A percentile compares a stretch with the other conserved stretches of the same genome.
Conservation (phyloP, 2,797 vertebrate genomes). For the Hemibagrus guttatus region DNA sequence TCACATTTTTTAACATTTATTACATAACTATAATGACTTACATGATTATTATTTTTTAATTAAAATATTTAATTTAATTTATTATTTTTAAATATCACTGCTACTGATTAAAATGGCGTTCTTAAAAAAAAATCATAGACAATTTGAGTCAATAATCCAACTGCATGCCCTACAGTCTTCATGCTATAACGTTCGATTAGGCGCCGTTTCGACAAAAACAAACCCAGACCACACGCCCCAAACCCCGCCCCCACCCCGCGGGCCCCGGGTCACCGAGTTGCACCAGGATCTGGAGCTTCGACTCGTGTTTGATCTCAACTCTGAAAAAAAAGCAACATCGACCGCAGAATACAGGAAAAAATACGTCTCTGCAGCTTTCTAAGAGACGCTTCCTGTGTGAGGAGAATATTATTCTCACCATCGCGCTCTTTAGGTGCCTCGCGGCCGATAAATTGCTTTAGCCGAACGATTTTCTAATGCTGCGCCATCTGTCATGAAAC, state of each 20-base stretch:
- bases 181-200: no score
- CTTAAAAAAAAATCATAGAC: not conserved
- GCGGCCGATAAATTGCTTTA: not conserved
- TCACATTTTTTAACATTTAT: not conserved
- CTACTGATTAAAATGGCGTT: not conserved
- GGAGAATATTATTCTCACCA: slow-evolving; percentile 32
- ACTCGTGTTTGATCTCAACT: not conserved
- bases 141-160: not conserved
- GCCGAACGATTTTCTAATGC: not conserved
- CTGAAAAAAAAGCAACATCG: slow-evolving; percentile 16
- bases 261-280: no score
- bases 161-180: not conserved
- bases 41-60: no score
- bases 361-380: slow-evolving; percentile 49
- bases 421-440: not conserved
- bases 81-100: not conserved
- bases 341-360: slow-evolving; percentile 46
- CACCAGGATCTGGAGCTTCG: slow-evolving; percentile 10
- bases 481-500: not conserved
- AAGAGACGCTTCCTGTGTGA: slow-evolving; percentile 52
- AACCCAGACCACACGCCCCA: no score
- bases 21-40: not conserved
- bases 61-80: not conserved
- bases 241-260: not conserved
- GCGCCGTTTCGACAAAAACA: no score